Percentiles rank a stretch among this genome's conserved stretches.
These are phyloP conservation scores for Druceiella hillmani DNA, from an alignment of 2,888 invertebrate genomes.

Conservation along the genomic window DNA sequence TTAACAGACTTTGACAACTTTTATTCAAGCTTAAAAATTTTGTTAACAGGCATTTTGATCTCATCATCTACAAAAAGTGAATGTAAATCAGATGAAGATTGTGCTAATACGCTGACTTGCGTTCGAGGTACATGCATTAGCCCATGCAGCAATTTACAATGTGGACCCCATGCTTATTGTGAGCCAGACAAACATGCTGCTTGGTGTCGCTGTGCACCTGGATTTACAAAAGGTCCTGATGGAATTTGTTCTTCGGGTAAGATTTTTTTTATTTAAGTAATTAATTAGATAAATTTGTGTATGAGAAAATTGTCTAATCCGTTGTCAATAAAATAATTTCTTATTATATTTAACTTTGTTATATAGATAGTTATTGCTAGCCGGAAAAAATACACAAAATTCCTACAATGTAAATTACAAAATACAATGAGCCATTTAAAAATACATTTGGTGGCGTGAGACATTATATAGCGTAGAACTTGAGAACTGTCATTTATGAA, in stretches of 20 bases:
- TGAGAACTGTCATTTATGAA: no score
- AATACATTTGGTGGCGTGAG: no score
- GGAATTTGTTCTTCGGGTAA: conserved; percentile 81
- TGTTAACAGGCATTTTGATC: conserved; percentile 37
- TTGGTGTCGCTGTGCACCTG: conserved; percentile 82
- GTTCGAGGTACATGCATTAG: conserved; percentile 73
- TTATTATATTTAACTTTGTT: no score
- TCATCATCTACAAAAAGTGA: conserved; percentile 56
- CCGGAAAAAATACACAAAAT: no score
- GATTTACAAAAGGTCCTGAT: conserved; percentile 70
- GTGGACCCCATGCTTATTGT: conserved; percentile 81
- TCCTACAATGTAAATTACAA: no score
- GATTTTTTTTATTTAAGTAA: conserved; percentile 28
- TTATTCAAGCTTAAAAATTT: conserved; percentile 8
- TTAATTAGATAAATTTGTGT: no score
- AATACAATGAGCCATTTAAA: no score
- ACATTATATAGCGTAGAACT: no score
- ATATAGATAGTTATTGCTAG: no score
- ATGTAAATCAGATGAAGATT: conserved; percentile 69
- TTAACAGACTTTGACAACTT: conserved; percentile 1
- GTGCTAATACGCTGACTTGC: conserved; percentile 76
- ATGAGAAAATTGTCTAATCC: no score
- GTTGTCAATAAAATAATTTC: no score
- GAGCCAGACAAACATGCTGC: conserved; percentile 84
- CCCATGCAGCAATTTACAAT: conserved; percentile 72